These are phyloP conservation scores for Laterallus jamaicensis DNA, from an alignment of 2,113 vertebrate species.

Conservation along the genomic window DNA sequence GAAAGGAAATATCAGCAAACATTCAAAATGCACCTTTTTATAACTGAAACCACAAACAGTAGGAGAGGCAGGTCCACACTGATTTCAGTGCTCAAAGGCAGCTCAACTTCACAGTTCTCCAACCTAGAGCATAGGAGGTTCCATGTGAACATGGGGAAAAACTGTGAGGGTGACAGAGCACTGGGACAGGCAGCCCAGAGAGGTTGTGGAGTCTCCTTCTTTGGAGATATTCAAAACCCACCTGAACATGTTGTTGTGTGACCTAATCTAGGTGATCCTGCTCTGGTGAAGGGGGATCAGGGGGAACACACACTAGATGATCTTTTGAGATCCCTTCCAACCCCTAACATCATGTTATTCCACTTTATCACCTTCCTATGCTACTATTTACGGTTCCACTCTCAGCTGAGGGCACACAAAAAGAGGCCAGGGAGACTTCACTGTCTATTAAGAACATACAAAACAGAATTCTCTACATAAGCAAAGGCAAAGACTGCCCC, in stretches of 20 bases:
- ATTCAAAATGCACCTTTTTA: background rate
- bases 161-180: no score
- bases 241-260: no score
- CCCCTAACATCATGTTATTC: background rate
- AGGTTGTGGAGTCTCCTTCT: no score
- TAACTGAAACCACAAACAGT: rapidly evolving
- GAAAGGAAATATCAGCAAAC: background rate
- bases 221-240: no score
- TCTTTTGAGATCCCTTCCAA: no score
- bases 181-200: no score
- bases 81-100: background rate
- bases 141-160: no score
- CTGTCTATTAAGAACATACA: background rate
- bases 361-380: background rate
- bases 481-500: background rate
- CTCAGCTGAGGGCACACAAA: background rate
- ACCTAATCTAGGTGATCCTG: no score
- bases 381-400: background rate
- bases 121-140: no score
- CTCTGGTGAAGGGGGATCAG: no score
- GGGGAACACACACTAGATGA: no score
- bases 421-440: background rate
- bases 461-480: background rate
- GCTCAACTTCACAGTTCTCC: background rate
- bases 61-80: background rate